Percentiles rank a stretch among this genome's conserved stretches.
These are phyloP conservation scores for Atherinosoma microstoma DNA, from an alignment of 2,797 vertebrate species.

Conservation along the genomic window DNA sequence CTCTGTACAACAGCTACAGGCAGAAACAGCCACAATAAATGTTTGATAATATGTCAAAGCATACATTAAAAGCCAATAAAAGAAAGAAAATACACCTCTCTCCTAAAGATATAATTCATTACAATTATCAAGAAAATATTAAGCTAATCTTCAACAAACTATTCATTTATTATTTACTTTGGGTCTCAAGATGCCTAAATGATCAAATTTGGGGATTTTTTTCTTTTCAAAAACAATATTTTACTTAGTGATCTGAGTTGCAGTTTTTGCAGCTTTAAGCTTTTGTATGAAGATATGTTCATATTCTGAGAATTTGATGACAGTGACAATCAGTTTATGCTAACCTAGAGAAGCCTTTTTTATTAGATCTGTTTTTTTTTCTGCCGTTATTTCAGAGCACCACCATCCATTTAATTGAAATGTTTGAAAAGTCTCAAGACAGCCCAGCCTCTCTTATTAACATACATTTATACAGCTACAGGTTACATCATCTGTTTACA, in stretches of 20 bases:
- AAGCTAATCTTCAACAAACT: background rate
- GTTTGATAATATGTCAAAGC: background rate
- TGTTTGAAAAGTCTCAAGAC: background rate
- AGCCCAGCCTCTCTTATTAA: constrained; percentile 27
- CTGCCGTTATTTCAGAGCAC: background rate
- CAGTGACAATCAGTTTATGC: no score
- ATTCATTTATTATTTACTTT: background rate
- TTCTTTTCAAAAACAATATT: no score
- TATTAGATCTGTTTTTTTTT: no score
- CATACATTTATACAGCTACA: constrained; percentile 28
- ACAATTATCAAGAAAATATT: background rate
- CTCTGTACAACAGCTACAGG: background rate
- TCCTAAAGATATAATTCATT: background rate
- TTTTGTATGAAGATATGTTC: no score
- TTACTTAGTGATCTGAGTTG: no score
- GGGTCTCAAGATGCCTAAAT: background rate
- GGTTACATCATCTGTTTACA: background rate
- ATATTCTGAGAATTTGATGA: no score
- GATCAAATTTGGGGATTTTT: no score
- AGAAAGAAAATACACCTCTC: background rate
- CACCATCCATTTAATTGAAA: background rate
- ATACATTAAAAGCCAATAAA: background rate
- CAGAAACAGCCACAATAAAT: background rate
- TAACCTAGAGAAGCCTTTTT: no score
- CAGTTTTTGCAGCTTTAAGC: no score